Base-by-base conservation (phyloP, 2,797 vertebrate genomes). In the Iguana delicatissima region DNA sequence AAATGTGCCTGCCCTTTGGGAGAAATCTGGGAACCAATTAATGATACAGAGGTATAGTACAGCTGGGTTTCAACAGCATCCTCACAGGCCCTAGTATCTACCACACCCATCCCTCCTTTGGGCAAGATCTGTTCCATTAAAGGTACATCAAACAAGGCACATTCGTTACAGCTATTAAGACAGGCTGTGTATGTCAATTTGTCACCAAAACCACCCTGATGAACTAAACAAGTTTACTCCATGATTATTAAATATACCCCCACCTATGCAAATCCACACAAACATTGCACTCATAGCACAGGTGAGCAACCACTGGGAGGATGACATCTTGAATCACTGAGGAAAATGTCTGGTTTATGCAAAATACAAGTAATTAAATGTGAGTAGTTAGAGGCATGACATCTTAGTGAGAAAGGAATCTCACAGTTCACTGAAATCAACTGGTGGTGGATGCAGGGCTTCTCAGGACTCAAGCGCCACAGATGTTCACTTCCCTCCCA, bases 201-300 rank as follows among this genome's bases (percentile, higher is more conserved):
- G 94, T 81, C 94, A 93, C 93, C 95, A 94, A 90, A 95, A 92
- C 91, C 92, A 96, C 93, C 92, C 87, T n/a, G 94, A 95, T 95
- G 93, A 95, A 92, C 94, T 95, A 93, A 95, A 89, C 91, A 85
- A 79, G 89, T 89, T 74, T 50, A 52, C 13, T 0, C 5, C 62
- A 79, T 84, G 88, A 93, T 96, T 95, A 94, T 95, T 93, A 93
- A 90, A 94, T 90, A 92, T 94, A 91, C 95, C 94, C 89, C 89
- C 95, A 96, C 95, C 95, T 95, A 94, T 85, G 50, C 93, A 93
- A 95, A 94, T 90, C 87, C 91, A 95, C 91, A 93, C 93, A 95
- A 94, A 95, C 72, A 95, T 79, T 89, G 18, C 93, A 73, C 80
- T 93, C 95, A 72, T 92, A 92, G 29, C 91, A 94, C 64, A 82